These are phyloP conservation scores for Philaenus spumarius DNA, from an alignment of 1,140 invertebrate species.

Conservation along the genomic window DNA sequence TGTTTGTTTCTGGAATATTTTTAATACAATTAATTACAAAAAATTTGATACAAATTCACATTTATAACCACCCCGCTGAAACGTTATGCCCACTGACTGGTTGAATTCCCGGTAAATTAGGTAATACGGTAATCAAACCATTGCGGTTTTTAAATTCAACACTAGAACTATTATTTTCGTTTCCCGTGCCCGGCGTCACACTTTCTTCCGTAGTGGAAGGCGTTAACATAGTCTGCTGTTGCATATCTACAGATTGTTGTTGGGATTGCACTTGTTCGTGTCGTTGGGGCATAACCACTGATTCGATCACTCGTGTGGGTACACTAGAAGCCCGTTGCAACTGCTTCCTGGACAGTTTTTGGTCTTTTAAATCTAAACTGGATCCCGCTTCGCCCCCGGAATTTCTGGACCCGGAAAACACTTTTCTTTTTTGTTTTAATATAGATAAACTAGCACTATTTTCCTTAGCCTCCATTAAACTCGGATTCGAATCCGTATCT, in stretches of 20 bases:
- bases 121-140: constrained; percentile 43
- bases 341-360: constrained; percentile 30
- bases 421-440: constrained; percentile 67
- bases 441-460: constrained; percentile 46
- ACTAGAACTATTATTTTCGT: constrained; percentile 10
- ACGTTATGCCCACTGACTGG: constrained; percentile 54
- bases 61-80: constrained; percentile 53
- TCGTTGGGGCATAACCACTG: neutral
- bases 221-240: constrained; percentile 12
- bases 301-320: constrained; percentile 27
- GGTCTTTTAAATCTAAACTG: constrained; percentile 38
- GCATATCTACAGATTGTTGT: constrained; percentile 17
- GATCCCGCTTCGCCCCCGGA: constrained; percentile 49
- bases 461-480: constrained; percentile 33
- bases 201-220: constrained; percentile 17
- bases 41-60: neutral
- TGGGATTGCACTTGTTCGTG: constrained; percentile 12
- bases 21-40: too few species aligned
- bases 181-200: constrained; percentile 17
- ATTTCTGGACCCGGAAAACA: constrained; percentile 67
- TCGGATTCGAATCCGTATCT: constrained; percentile 44
- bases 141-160: constrained; percentile 37
- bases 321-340: constrained; percentile 56
- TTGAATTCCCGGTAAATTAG: constrained; percentile 53
- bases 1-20: too few species aligned